Evolutionary conservation across 2,797 vertebrate genomes (phyloP).

Genomic region (Coregonus suidteri): DNA sequence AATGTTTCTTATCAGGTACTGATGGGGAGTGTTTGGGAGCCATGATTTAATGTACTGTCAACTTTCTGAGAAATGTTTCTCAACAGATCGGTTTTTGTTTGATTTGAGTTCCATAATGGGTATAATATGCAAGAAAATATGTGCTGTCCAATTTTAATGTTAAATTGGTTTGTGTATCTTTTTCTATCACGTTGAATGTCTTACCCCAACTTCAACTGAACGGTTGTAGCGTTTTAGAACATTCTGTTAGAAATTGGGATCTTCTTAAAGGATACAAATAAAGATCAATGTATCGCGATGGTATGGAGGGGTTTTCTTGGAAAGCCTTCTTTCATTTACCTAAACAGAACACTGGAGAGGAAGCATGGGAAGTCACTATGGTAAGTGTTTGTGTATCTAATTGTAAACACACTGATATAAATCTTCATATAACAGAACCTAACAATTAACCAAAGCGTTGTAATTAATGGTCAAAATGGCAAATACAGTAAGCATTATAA

Average conservation of each 20-base stretch:
- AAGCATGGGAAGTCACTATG: too few species aligned
- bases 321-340: too few species aligned
- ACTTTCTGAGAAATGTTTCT: neutral
- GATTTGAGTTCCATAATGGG: neutral
- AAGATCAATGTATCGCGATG: conserved; percentile 19
- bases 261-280: conserved; percentile 53
- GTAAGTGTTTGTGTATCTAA: too few species aligned
- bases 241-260: conserved; percentile 1
- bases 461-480: too few species aligned
- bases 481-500: too few species aligned
- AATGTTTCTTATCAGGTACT: neutral
- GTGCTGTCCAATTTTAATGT: neutral
- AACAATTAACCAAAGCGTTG: too few species aligned
- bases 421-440: too few species aligned
- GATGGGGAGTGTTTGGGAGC: neutral
- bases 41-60: neutral
- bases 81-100: neutral
- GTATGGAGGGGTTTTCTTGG: neutral
- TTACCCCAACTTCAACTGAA: neutral
- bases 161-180: neutral
- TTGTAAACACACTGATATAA: too few species aligned
- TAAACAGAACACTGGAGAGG: too few species aligned
- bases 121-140: neutral
- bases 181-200: neutral
- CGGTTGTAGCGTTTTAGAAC: neutral